Base-by-base conservation (phyloP, 2,888 invertebrate species). In the Pomacea canaliculata region DNA sequence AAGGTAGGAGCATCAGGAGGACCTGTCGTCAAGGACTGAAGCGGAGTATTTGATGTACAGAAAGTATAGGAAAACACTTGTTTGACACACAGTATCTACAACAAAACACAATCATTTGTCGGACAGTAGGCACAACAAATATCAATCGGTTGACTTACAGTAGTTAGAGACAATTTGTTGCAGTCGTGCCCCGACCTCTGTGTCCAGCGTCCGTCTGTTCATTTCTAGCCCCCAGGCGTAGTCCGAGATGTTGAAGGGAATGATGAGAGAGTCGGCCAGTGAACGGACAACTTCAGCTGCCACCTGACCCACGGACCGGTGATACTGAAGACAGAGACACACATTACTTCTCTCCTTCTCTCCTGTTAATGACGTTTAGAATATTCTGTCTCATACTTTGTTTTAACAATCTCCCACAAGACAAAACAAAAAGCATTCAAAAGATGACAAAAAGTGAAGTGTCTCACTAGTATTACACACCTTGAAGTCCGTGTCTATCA, bases 231-330 rank as follows among this genome's bases (percentile, higher is more conserved):
- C 73, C 69, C 46, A 73, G 19, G 75, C 76, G 63, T 82, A 83
- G 66, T 78, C 77, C 23, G 71, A 68, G 48, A 79, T 73, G 71
- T 91, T 92, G 67, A 92, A 85, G 13, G 92, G 92, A 19, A 92
- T 81, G 79, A 90, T 86, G 49, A 84, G 83, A 23, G 88, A 88
- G 83, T 89, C 91, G 27, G 89, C 85, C 59, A 92, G 82, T 71
- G 82, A 79, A 0, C 88, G 82, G 0, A 89, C 87, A 46, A 91
- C 69, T 70, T 91, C 89, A 1, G 87, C 89, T 89, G 89, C 86
- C 56, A 89, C 85, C 70, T 89, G 86, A 7, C 86, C 85, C 18
- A 88, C 81, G 7, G 89, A 87, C 63, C 78, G 77, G 79, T 91
- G 91, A 56, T 76, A 82, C 80, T 82, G 69, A 8, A 67, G 19